phyloP scores from a whole-genome alignment of 2,888 invertebrate genomes.

The Mimumesa dahlbomi region DNA sequence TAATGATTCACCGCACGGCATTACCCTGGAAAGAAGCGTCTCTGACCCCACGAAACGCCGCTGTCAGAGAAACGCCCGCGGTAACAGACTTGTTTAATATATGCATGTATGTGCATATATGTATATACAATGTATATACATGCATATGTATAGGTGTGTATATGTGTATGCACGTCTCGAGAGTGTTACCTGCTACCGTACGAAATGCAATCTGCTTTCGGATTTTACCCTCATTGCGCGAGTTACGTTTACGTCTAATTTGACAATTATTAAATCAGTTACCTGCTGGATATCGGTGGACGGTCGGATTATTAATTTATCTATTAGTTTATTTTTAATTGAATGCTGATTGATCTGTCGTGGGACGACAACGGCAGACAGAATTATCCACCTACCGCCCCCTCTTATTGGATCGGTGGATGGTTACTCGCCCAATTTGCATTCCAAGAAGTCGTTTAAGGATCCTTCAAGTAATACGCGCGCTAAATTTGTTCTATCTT shows the following conservation, averaged over 20 bases:
- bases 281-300: too few relatives aligned
- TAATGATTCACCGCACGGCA: conserved; percentile 67
- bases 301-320: too few relatives aligned
- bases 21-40: conserved; percentile 54
- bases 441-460: conserved; percentile 56
- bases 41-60: conserved; percentile 20
- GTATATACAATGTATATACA: conserved; percentile 33
- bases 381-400: too few relatives aligned
- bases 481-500: conserved; percentile 49
- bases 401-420: too few relatives aligned
- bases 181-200: conserved; percentile 14
- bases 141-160: conserved; percentile 38
- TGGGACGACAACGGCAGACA: too few relatives aligned
- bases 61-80: conserved; percentile 45
- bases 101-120: conserved; percentile 40
- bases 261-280: conserved; percentile 1
- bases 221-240: conserved; percentile 14
- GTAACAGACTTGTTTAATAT: conserved; percentile 52
- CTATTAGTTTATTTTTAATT: too few relatives aligned
- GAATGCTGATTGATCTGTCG: too few relatives aligned
- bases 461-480: conserved; percentile 45
- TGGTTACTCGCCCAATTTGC: conserved; percentile 20
- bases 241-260: conserved; percentile 1
- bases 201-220: conserved; percentile 14
- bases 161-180: conserved; percentile 25